Evolutionary conservation across 2,797 vertebrate genomes (phyloP), one percentile per base, ranked within the genome.

Genomic region (Synanceia verrucosa): DNA sequence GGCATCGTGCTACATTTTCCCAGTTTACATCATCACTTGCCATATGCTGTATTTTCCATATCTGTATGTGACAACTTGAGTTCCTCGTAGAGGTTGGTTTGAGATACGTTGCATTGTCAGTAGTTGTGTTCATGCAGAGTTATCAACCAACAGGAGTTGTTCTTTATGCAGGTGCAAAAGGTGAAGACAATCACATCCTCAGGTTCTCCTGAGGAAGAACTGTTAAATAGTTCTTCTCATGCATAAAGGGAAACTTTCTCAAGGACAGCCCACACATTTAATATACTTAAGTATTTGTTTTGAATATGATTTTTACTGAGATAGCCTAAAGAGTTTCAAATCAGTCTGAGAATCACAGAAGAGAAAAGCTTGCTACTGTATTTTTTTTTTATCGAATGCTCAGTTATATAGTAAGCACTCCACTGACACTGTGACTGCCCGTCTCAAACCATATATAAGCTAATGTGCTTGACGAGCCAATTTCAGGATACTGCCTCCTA

Each of bases 381-480:
- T 93, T 92, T 93, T 93, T 92, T 93, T 93, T 93, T 84, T 90
- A 92, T 84, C 88, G 82, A 91, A 83, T 50, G 67, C 68, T 86
- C 67, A 73, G 72, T 84, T 81, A 72, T 83, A 67, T 80, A 76
- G 31, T 56, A 83, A 65, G 72, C 87, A 81, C 78, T 73, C 39
- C 59, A 69, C 56, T 71, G 73, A 77, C 80, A 85, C 78, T 84
- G 79, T 87, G 88, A 91, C 86, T 78, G 76, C 86, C 86, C 0
- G 67, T 86, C 84, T 87, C 56, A 69, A 63, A 90, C 89, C 87
- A 73, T 85, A 73, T 65, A 91, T 90, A 89, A 92, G 88, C 91
- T 90, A 88, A 84, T 19, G 72, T 66, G 76, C 79, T 84, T 76
- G 37, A 86, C 34, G 53, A 89, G 86, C 74, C 83, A 84, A 72